These are phyloP conservation scores for Holocentrus rufus DNA, from an alignment of 2,797 vertebrate genomes.

Conservation along the genomic window DNA sequence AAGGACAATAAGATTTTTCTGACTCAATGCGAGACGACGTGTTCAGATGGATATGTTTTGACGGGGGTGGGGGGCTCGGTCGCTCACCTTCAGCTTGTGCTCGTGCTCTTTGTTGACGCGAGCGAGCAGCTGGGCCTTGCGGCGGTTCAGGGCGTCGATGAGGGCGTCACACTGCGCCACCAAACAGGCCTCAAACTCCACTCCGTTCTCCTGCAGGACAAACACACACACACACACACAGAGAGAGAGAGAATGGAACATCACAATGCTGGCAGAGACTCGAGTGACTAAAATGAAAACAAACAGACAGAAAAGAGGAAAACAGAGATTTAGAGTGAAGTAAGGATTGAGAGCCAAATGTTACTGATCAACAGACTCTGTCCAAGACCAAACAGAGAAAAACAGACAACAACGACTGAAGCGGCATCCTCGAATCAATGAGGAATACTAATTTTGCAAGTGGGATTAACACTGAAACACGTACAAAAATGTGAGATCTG, in stretches of 20 bases:
- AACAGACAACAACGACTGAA: too few species aligned
- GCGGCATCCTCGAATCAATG: too few species aligned
- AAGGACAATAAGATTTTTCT: too few species aligned
- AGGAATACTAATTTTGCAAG: not conserved
- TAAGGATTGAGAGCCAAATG: too few species aligned
- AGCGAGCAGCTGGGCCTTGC: slow-evolving; percentile 94
- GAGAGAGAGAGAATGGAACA: slow-evolving; percentile 14
- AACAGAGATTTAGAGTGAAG: not conserved
- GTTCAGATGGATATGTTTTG: not conserved
- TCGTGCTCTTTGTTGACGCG: slow-evolving; percentile 97
- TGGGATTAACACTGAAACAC: not conserved
- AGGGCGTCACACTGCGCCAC: slow-evolving; percentile 98
- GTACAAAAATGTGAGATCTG: not conserved
- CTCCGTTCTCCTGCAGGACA: slow-evolving; percentile 90
- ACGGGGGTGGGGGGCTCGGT: not conserved
- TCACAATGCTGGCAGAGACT: not conserved
- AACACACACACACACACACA: slow-evolving; percentile 15
- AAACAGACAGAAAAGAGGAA: not conserved
- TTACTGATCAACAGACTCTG: not conserved
- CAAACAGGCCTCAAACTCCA: slow-evolving; percentile 97
- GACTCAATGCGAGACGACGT: not conserved
- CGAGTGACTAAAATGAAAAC: not conserved
- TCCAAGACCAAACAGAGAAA: not conserved
- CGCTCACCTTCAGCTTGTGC: slow-evolving; percentile 94
- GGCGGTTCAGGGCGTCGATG: slow-evolving; percentile 95